Evolutionary conservation across 2,113 vertebrate genomes (phyloP).

Genomic region (Leiothrix lutea): DNA sequence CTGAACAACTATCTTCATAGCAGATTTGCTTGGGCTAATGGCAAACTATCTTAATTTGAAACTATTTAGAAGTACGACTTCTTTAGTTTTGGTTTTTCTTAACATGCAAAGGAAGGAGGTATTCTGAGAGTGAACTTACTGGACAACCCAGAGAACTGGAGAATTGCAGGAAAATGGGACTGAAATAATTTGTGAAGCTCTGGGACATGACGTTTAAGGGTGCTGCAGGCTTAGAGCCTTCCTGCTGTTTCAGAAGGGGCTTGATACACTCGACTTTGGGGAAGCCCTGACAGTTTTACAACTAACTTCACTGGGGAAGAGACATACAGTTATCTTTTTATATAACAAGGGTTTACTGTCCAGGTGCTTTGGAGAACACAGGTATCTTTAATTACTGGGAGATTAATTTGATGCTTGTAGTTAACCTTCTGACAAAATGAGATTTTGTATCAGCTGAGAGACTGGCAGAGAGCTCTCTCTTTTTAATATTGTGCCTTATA

Average conservation of each 20-base stretch:
- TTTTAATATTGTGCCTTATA: not conserved
- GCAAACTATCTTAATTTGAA: not conserved
- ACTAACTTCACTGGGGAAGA: not conserved
- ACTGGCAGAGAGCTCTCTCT: not conserved
- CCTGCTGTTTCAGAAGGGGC: not conserved
- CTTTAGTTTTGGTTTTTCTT: not conserved
- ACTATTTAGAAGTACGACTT: not conserved
- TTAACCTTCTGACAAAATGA: conserved; percentile 48
- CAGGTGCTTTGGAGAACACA: conserved; percentile 41
- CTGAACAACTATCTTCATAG: not conserved
- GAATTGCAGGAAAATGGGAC: not conserved
- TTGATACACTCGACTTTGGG: not conserved
- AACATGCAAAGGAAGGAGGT: not conserved
- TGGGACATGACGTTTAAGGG: not conserved
- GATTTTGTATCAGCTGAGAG: conserved; percentile 31
- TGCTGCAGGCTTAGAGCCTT: not conserved
- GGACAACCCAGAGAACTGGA: not conserved
- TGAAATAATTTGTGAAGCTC: not conserved
- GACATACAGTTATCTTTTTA: not conserved
- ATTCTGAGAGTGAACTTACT: not conserved
- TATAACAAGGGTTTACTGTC: conserved; percentile 1
- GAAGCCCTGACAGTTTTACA: not conserved
- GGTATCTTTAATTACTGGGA: conserved; percentile 33
- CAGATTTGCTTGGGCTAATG: not conserved
- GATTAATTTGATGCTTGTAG: conserved; percentile 49